Conservation (phyloP, 2,888 invertebrate species). For the Drosophila anomalipes region DNA sequence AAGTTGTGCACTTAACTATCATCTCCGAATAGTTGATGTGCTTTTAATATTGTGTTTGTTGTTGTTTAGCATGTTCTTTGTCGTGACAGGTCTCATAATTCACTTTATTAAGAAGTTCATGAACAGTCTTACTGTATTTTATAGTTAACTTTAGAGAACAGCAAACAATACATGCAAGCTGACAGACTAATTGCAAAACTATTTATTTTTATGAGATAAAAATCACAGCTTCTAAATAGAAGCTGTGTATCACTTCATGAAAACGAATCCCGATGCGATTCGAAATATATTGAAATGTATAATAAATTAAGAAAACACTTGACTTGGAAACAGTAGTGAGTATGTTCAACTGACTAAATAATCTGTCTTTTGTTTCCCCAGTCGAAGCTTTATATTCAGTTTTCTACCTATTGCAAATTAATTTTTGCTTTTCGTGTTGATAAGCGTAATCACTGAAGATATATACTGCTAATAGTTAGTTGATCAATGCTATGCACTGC, state of each 20-base stretch:
- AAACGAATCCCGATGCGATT: neutral
- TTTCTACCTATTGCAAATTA: neutral
- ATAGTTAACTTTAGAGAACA: neutral
- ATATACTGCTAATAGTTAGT: neutral
- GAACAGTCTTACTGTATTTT: slow-evolving; percentile 10
- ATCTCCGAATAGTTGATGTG: slow-evolving; percentile 29
- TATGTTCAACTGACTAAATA: neutral
- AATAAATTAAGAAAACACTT: neutral
- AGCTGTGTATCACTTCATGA: neutral
- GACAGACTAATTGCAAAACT: neutral
- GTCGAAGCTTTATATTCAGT: neutral
- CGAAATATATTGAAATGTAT: neutral
- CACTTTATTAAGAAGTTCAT: slow-evolving; percentile 37
- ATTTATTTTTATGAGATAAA: neutral
- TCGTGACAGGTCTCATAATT: slow-evolving; percentile 20
- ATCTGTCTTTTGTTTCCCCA: neutral
- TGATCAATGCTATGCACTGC: neutral
- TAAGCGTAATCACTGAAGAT: neutral
- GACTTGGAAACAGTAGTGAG: neutral
- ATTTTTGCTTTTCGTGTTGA: neutral
- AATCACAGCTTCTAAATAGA: neutral
- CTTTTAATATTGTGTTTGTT: slow-evolving; percentile 14
- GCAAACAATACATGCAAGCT: neutral
- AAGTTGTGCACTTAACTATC: slow-evolving; percentile 43
- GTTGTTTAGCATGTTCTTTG: slow-evolving; percentile 10